These are phyloP conservation scores for Abramis brama DNA, from an alignment of 2,113 vertebrate species.

Conservation along the genomic window DNA sequence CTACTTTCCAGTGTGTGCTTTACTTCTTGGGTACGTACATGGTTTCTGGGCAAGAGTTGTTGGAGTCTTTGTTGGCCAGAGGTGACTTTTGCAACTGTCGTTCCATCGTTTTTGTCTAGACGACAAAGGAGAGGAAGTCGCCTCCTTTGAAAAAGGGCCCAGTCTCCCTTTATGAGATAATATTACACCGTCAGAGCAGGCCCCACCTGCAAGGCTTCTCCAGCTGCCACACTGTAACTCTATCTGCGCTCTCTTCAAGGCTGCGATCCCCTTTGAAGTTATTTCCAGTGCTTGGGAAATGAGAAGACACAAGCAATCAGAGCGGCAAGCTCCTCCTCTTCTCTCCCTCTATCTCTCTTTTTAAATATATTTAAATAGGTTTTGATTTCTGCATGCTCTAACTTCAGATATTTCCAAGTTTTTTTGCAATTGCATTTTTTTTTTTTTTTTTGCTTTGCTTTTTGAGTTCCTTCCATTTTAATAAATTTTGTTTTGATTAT, in stretches of 20 bases:
- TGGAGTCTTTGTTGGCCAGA: conserved; percentile 33
- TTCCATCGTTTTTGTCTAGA: conserved; percentile 53
- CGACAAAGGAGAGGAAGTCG: conserved; percentile 80
- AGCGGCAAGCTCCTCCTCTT: conserved; percentile 53
- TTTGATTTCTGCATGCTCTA: background rate
- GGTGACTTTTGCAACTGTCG: conserved; percentile 53
- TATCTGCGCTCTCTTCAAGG: conserved; percentile 74
- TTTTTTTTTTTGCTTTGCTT: background rate
- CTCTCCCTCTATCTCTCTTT: conserved; percentile 16
- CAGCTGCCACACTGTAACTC: conserved; percentile 79
- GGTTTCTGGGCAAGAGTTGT: conserved; percentile 31
- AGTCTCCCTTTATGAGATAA: conserved; percentile 74
- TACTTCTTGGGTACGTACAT: conserved; percentile 14
- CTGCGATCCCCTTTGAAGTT: conserved; percentile 80
- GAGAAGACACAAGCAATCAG: conserved; percentile 61
- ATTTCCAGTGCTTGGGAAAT: conserved; percentile 80
- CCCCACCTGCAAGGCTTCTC: conserved; percentile 80
- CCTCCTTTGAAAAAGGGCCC: conserved; percentile 69
- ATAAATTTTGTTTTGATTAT: conserved; percentile 18
- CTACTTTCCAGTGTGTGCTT: background rate
- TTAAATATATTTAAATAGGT: background rate
- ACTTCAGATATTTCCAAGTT: background rate
- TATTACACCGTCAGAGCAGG: conserved; percentile 76
- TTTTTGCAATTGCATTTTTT: background rate
- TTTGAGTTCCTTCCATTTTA: background rate